Evolutionary conservation across 2,113 vertebrate species (phyloP), one percentile per base, ranked within the genome.

Genomic region (Leiothrix lutea): DNA sequence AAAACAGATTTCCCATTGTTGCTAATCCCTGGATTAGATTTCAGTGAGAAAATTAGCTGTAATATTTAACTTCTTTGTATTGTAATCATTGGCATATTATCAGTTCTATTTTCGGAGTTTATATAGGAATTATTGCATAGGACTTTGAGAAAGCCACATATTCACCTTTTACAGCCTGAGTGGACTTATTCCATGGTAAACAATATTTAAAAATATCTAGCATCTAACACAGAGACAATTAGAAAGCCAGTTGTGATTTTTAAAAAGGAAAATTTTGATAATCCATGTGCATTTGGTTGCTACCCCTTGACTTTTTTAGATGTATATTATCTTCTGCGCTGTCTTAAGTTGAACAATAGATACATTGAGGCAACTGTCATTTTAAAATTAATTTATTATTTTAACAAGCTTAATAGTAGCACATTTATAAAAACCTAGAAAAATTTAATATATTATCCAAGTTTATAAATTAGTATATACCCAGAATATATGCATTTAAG

Each of bases 1-100:
- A 98, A 98, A 98, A 98, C 96, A 98, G 96, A 98, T 97, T 97
- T 93, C 94, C 95, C 65, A 97, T 98, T 98, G 97, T 97, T 97
- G 92, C 80, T 98, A 98, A 98, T 97, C 97, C 94, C 82, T 93
- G 95, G 95, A 97, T 98, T 96, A 95, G 93, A 96, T 98, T 98
- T 97, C 97, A 97, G 87, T 93, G 67, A 95, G 95, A 86, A 97
- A 97, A 97, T 97, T 94, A 97, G 90, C 96, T 97, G 85, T 87
- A 87, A 91, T 94, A 80, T 96, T 98, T 97, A 97, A 97, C 85
- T 87, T 96, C 96, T 96, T 95, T 97, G 75, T 94, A 83, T 82
- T 88, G 94, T 78, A 96, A 95, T 91, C 93, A 91, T 54, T 95
- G 96, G 96, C 91, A 94, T 92, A 75, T 93, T 95, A 97, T 95